Evolutionary conservation across 2,797 vertebrate species (phyloP), one percentile per base, ranked within the genome.

Genomic region (Lutjanus campechanus): DNA sequence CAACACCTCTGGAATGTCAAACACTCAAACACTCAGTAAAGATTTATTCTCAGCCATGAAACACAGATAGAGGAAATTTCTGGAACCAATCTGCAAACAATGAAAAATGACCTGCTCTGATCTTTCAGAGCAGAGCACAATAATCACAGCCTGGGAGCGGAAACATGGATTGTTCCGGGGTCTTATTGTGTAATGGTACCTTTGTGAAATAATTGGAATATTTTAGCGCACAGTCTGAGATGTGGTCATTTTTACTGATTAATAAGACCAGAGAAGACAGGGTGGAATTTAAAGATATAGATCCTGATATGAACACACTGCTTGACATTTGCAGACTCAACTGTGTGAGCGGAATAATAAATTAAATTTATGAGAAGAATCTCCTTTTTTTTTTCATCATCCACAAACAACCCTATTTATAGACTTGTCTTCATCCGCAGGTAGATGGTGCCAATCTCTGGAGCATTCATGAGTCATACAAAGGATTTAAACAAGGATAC

Each of bases 1-100:
- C 78, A 87, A 73, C 81, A 90, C 73, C 76, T 77, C 87, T 69
- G 77, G 77, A 86, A 90, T 90, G 84, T 86, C 80, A 90, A 85
- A 86, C 49, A 70, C 71, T 84, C 59, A 85, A 63, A 82, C 4
- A 11, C 82, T 85, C 69, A 72, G 47, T 22, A 40, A 85, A 63
- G 41, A 81, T 61, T 17, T 54, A 70, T 75, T 77, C 59, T 54
- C 53, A 62, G 62, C 15, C 76, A 66, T 43, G 17, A 84, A 76
- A 78, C 50, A 71, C 15, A 9, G 40, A 62, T 2, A 29, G 15
- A 58, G 5, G 69, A 77, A 61, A 68, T 76, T 44, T 79, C 51
- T 88, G 47, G 44, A 82, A 72, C 29, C 55, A 64, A 59, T 79
- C 40, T 19, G 43, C 40, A 82, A 84, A 82, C 62, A 79, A 55